Base-by-base conservation (phyloP, 2,113 vertebrate genomes). In the Tamias sibiricus region DNA sequence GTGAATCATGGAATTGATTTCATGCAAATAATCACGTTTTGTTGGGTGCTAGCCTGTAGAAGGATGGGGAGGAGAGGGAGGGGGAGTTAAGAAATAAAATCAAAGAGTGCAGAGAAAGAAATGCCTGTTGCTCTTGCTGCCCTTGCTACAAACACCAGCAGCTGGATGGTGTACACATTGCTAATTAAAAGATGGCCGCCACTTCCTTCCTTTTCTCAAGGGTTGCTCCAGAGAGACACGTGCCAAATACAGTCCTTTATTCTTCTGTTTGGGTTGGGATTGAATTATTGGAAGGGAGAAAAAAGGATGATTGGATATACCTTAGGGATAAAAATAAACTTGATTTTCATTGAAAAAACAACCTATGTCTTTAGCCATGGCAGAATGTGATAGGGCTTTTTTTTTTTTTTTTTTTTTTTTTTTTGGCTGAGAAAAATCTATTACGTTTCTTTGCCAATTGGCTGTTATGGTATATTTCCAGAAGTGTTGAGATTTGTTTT, bases 1-100 rank as follows among this genome's bases (percentile, higher is more conserved):
- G 91, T 98, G 97, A 98, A 98, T 98, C 96, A 94, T 22, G 76
- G 54, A 91, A 97, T 97, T 69, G 98, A 98, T 97, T 98, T 95
- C 71, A 62, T 2, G 93, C 13, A 95, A 97, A 97, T 91, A 97
- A 86, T 97, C 94, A 75, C 14, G 22, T 95, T 54, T 30, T 68
- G 88, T 97, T 98, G 98, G 96, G 97, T 98, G 97, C 92, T 90
- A 80, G 79, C 26, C 92, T 42, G 83, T 90, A 91, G 95, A 97
- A 96, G 57, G 24, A 75, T 42, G 44, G 40, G 42, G 74, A 75
- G 57, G 49, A 84, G 92, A 74, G 1, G 47, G 91, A 85, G 62
- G 94, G 94, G 54, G 49, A 30, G 6, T 57, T 86, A 22, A 87
- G 72, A 6, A 83, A 62, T 26, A 97, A 94, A 96, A 97, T 52